Conservation (phyloP, 2,113 vertebrate genomes). For the Rousettus leschenaultii region DNA sequence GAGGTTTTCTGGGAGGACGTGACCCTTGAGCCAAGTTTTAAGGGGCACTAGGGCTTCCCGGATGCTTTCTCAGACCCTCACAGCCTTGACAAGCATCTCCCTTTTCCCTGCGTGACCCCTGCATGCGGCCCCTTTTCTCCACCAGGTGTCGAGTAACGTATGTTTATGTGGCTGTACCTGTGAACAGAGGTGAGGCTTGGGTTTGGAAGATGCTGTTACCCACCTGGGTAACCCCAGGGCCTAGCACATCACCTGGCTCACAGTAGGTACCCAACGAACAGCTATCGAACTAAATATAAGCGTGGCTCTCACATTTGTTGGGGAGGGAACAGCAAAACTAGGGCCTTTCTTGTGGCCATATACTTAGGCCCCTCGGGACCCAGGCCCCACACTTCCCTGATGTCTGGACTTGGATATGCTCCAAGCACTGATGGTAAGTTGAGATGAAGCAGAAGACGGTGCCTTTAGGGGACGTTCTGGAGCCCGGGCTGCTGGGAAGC, state of each 20-base stretch:
- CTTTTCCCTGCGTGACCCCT: background rate
- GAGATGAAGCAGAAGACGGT: background rate
- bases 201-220: background rate
- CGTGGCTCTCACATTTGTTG: background rate
- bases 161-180: background rate
- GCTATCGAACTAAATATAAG: background rate
- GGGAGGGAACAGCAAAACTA: background rate
- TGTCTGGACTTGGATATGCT: background rate
- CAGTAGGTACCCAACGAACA: accelerated
- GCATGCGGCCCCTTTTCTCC: background rate
- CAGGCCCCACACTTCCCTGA: accelerated
- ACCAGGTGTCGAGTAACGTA: background rate
- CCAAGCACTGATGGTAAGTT: too few species aligned
- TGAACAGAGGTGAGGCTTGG: background rate
- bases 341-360: accelerated
- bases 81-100: background rate
- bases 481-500: background rate
- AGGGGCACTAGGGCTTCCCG: background rate
- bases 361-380: background rate
- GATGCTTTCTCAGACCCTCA: background rate
- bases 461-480: background rate
- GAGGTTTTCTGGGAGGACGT: background rate
- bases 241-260: background rate
- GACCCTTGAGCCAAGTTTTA: background rate
- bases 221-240: background rate